Conservation (phyloP, 2,113 vertebrate species). For the Ptilorrhoa leucosticta region DNA sequence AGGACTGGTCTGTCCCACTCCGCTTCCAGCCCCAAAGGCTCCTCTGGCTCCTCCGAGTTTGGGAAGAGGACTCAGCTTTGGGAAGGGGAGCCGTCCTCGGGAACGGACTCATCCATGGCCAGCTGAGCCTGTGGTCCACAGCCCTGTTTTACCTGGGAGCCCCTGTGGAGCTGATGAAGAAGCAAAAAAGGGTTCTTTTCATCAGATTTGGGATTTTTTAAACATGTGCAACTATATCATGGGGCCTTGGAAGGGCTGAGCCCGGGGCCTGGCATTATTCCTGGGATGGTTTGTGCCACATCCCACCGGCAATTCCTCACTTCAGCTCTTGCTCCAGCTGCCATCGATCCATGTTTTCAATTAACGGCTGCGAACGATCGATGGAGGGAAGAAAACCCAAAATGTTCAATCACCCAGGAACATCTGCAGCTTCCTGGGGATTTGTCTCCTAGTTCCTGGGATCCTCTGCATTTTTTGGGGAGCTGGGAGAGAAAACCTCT, state of each 20-base stretch:
- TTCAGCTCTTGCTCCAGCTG: neutral
- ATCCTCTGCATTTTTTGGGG: neutral
- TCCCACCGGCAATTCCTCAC: neutral
- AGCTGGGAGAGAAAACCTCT: neutral
- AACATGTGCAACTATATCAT: neutral
- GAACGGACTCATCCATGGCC: accelerated
- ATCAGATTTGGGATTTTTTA: neutral
- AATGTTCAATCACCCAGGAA: neutral
- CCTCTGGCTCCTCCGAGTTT: accelerated
- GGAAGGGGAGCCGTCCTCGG: neutral
- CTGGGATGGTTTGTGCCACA: neutral
- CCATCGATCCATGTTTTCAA: neutral
- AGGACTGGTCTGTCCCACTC: neutral
- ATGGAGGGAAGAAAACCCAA: neutral
- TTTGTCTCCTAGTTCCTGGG: neutral
- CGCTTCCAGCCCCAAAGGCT: accelerated
- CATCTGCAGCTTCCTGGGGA: neutral
- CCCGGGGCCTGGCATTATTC: accelerated
- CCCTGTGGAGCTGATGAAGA: neutral
- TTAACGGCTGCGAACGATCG: accelerated
- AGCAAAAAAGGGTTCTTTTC: neutral
- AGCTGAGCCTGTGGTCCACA: neutral
- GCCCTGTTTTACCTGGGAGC: neutral
- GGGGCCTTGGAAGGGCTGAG: neutral
- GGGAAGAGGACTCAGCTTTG: too few relatives aligned